These are phyloP conservation scores for Brachionus koreanus DNA, from an alignment of 1,140 invertebrate species.

Conservation along the genomic window DNA sequence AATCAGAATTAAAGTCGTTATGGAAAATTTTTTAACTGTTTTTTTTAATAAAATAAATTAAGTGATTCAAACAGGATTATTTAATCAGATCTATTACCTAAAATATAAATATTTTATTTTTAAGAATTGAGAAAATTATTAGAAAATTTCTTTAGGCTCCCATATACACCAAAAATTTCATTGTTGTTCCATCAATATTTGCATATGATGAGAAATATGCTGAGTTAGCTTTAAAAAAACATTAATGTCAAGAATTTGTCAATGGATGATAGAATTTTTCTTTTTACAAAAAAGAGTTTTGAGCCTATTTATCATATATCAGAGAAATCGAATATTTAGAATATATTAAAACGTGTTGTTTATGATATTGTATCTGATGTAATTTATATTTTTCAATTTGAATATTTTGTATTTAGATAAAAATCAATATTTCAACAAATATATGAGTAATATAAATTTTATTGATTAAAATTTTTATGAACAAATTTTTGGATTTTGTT, in stretches of 20 bases:
- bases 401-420: not conserved
- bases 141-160: too few relatives aligned
- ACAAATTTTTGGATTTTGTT: conserved; percentile 21
- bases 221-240: not conserved
- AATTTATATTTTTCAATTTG: not conserved
- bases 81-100: too few relatives aligned
- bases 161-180: too few relatives aligned
- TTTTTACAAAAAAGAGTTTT: not conserved
- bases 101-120: too few relatives aligned
- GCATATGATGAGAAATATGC: not conserved
- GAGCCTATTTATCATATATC: not conserved
- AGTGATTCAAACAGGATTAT: too few relatives aligned
- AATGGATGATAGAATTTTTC: not conserved
- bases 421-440: not conserved
- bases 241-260: not conserved
- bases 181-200: not conserved
- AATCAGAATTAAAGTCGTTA: too few relatives aligned
- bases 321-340: not conserved
- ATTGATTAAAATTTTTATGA: conserved; percentile 16
- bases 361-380: not conserved
- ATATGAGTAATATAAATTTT: not conserved
- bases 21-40: too few relatives aligned
- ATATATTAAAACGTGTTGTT: not conserved
- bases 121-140: too few relatives aligned
- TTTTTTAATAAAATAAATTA: too few relatives aligned